These are phyloP conservation scores for Setipinna tenuifilis DNA, from an alignment of 2,797 vertebrate genomes.

Conservation along the genomic window DNA sequence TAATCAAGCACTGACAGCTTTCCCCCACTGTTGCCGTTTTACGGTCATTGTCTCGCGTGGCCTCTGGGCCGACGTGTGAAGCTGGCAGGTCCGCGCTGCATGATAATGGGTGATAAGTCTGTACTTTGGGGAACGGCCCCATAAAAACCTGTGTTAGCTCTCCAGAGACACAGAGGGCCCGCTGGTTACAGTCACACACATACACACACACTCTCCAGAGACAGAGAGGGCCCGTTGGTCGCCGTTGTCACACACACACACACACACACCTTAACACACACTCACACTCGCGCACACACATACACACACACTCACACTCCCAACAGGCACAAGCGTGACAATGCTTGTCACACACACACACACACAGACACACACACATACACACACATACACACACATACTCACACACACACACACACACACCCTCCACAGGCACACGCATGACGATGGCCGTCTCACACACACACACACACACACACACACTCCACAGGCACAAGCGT, in stretches of 20 bases:
- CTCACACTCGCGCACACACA: neutral
- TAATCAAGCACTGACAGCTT: conserved; percentile 53
- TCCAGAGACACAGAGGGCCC: neutral
- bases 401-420: no score
- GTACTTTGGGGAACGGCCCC: conserved; percentile 11
- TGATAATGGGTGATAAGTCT: conserved; percentile 64
- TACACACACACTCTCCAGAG: neutral
- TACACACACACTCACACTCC: no score
- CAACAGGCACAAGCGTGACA: no score
- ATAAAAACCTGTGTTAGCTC: conserved; percentile 1
- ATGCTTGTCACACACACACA: no score
- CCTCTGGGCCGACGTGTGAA: conserved; percentile 65
- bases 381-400: no score
- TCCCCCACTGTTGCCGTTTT: conserved; percentile 65
- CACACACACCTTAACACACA: neutral
- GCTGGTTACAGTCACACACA: neutral
- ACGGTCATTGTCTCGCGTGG: conserved; percentile 56
- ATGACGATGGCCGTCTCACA: neutral
- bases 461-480: no score
- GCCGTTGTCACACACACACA: no score
- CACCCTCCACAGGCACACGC: neutral
- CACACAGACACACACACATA: no score
- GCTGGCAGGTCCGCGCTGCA: conserved; percentile 62
- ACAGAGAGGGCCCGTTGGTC: no score
- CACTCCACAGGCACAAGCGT: neutral